Evolutionary conservation across 2,888 invertebrate species (phyloP), one percentile per base, ranked within the genome.

Genomic region (Elysia crispata): DNA sequence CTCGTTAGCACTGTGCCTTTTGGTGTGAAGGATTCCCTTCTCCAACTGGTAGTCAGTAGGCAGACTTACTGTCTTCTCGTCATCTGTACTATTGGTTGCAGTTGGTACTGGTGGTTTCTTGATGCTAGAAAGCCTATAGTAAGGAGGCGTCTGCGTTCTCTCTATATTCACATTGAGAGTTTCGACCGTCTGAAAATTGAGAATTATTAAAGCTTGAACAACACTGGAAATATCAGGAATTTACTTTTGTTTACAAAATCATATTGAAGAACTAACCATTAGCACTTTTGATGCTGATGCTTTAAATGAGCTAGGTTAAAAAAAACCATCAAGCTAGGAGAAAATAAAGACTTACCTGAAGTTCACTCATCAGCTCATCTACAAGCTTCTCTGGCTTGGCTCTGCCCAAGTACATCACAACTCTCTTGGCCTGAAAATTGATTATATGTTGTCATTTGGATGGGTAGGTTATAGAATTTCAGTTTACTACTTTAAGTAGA

Each of bases 121-220:
- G 66, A 90, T 85, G 30, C 87, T 89, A 1, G 97, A 98, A 87
- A 98, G 94, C 60, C 99, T 95, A 93, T 98, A 99, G 93, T 98
- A 99, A 5, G 99, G 99, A 33, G 99, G 98, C 0, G 98, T 98
- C 94, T 99, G 98, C 0, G 98, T 98, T 82, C 99, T 94, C 92
- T 99, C 98, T 86, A 99, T 97, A 85, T 97, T 94, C 92, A 98
- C 98, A 93, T 97, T 98, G 77, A 98, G 94, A 0, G 98, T 97
- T 93, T 98, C 98, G 30, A 98, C 98, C 0, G 98, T 98, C 90
- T 92, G 86, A 23, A 66, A 80, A 33, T 33, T 11, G 11, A 41
- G 11, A 41, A 11, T 41, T 6, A 11, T 41, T 6, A 41, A 41
- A 41, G 11, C 41, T 41, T 41, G 11, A 41, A 41, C 41, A 6